Conservation (phyloP, 1,140 invertebrate species). For the Tetramorium parvispinum region DNA sequence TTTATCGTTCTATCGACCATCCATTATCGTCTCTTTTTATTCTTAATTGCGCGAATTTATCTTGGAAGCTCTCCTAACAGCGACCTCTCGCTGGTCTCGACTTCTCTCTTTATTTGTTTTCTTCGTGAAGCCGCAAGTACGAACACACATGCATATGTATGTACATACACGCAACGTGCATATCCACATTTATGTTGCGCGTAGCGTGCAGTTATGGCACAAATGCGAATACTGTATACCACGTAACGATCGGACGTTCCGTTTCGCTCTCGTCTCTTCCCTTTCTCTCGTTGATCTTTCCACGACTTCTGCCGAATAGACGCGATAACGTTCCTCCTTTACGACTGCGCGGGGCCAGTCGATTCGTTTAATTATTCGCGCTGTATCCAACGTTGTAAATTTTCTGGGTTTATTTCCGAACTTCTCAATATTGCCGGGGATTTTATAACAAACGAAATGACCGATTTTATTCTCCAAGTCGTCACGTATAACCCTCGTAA, state of each 20-base stretch:
- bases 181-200: background rate
- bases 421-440: conserved; percentile 9
- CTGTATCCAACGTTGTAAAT: conserved; percentile 31
- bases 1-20: background rate
- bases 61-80: conserved; percentile 64
- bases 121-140: background rate
- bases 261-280: background rate
- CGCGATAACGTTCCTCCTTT: conserved; percentile 64
- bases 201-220: background rate
- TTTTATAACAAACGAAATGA: conserved; percentile 50
- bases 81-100: background rate
- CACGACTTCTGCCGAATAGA: conserved; percentile 52
- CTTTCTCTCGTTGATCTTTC: conserved; percentile 32
- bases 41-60: conserved; percentile 78
- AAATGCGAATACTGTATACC: background rate
- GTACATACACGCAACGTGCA: too few relatives aligned
- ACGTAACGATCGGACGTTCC: conserved; percentile 53
- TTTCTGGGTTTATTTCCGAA: conserved; percentile 33
- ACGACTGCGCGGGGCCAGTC: conserved; percentile 29
- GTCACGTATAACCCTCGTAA: conserved; percentile 21
- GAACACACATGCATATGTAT: background rate
- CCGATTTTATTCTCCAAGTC: conserved; percentile 46
- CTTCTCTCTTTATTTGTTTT: background rate
- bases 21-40: conserved; percentile 56
- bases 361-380: conserved; percentile 66